phyloP scores from a whole-genome alignment of 2,888 invertebrate genomes.

The Plagodis dolabraria region DNA sequence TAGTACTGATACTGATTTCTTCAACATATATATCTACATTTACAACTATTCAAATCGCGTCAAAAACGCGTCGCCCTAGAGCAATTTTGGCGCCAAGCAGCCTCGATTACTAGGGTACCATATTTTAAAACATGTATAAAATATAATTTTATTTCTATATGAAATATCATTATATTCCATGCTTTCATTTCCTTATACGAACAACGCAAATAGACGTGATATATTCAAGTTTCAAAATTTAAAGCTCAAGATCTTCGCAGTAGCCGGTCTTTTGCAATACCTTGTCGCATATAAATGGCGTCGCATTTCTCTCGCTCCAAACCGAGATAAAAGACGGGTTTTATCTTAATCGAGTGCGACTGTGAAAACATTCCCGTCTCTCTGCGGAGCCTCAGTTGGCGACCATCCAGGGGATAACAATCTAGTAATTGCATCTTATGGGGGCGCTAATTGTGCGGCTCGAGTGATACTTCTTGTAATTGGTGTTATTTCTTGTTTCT shows the following conservation, averaged over 20 bases:
- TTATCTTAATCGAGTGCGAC: conserved; percentile 37
- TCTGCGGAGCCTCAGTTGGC: conserved; percentile 44
- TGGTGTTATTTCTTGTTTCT: conserved; percentile 28
- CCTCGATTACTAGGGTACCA: too few species aligned
- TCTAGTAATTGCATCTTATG: conserved; percentile 55
- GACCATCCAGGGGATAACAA: conserved; percentile 50
- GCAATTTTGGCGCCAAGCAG: too few species aligned
- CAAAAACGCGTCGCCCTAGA: too few species aligned
- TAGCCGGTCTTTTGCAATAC: conserved; percentile 30
- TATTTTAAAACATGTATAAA: too few species aligned
- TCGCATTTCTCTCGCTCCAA: conserved; percentile 35
- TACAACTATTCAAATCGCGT: too few species aligned
- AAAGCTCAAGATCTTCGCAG: conserved; percentile 9
- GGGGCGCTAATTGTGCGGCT: conserved; percentile 41
- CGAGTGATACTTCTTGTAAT: conserved; percentile 30
- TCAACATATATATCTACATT: too few species aligned
- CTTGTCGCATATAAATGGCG: conserved; percentile 39
- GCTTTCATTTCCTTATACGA: too few species aligned
- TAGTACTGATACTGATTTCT: too few species aligned
- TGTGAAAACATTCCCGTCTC: conserved; percentile 39
- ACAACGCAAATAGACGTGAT: too few species aligned
- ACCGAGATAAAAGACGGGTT: conserved; percentile 37
- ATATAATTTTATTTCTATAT: too few species aligned
- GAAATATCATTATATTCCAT: too few species aligned
- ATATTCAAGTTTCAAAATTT: conserved; percentile 2